phyloP scores from a whole-genome alignment of 2,113 vertebrate species.

The Cephalopholis sonnerati region DNA sequence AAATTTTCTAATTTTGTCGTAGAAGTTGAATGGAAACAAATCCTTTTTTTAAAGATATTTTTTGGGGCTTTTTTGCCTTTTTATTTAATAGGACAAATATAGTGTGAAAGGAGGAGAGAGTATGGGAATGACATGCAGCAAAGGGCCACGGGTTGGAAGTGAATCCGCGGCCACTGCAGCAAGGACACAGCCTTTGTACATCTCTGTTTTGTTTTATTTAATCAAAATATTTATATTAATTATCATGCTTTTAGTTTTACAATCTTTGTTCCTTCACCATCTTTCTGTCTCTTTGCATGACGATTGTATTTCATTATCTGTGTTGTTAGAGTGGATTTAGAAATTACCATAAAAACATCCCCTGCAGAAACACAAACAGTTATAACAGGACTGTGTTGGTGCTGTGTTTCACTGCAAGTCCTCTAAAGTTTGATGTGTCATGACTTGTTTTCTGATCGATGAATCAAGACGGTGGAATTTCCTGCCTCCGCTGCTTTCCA shows the following conservation, averaged over 20 bases:
- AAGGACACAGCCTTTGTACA: no score
- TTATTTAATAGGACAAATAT: no score
- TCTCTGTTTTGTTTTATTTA: no score
- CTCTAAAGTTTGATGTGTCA: conserved; percentile 46
- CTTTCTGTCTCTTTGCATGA: background rate
- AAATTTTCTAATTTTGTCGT: no score
- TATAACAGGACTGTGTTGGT: background rate
- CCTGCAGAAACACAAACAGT: no score
- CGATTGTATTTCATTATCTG: background rate
- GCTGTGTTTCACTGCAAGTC: background rate
- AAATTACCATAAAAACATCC: background rate
- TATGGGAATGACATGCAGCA: no score
- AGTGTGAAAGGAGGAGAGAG: no score
- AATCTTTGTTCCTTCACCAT: background rate
- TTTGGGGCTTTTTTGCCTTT: no score
- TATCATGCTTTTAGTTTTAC: background rate
- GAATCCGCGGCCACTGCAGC: no score
- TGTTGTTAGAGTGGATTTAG: background rate
- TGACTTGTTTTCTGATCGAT: conserved; percentile 64
- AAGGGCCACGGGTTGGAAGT: no score
- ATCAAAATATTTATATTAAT: background rate
- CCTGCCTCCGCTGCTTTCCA: conserved; percentile 31
- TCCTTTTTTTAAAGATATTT: background rate
- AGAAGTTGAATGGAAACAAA: background rate
- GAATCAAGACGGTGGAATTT: conserved; percentile 72